These are phyloP conservation scores for Melanotaenia maccullochi DNA, from an alignment of 2,797 vertebrate species.

Conservation along the genomic window DNA sequence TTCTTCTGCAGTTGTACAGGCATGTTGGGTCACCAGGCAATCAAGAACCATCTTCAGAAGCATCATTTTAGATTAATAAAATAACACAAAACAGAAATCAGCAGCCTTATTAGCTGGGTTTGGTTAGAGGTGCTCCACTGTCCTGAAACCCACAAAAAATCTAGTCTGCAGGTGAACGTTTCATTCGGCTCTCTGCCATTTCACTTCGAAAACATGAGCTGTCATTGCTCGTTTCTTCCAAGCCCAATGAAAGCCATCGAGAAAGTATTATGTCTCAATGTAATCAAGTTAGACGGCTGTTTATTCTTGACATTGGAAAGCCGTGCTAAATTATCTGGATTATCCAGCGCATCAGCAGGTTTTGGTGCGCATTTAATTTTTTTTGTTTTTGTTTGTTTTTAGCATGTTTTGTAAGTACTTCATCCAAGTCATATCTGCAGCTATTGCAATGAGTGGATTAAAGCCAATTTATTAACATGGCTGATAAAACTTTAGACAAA, in stretches of 20 bases:
- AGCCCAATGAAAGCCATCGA: not conserved
- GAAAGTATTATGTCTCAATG: not conserved
- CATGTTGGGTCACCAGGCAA: no score
- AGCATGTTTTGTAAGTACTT: not conserved
- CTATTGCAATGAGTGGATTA: no score
- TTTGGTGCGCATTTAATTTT: not conserved
- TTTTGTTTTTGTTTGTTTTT: not conserved
- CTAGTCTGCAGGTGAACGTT: no score
- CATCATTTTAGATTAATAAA: not conserved
- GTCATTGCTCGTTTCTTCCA: not conserved
- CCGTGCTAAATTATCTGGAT: not conserved
- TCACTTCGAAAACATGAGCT: no score
- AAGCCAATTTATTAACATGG: no score
- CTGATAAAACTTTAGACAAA: not conserved
- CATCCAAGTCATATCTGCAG: no score
- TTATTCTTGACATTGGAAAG: not conserved
- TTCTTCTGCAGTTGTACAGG: not conserved
- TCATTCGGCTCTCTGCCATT: no score
- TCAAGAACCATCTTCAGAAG: no score
- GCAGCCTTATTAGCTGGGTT: not conserved
- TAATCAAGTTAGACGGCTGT: not conserved
- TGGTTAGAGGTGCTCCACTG: no score
- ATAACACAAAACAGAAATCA: not conserved
- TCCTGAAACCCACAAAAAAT: no score
- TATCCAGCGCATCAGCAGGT: not conserved